Evolutionary conservation across 2,888 invertebrate species (phyloP).

Genomic region (Allolobophora icterica): DNA sequence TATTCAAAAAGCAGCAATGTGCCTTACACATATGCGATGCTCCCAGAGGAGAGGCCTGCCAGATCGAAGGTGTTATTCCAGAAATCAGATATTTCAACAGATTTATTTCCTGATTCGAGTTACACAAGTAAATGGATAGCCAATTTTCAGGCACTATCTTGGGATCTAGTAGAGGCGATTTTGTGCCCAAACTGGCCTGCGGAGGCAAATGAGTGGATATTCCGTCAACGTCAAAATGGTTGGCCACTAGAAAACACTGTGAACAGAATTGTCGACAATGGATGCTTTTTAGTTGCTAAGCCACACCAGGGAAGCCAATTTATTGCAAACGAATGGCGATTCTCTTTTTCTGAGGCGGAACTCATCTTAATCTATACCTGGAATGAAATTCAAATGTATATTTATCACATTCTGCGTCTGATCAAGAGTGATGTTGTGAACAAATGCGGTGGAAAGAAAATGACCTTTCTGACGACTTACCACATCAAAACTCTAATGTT

Average conservation of each 20-base stretch:
- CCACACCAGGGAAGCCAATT: background rate
- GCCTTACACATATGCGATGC: background rate
- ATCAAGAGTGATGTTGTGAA: background rate
- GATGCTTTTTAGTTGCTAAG: constrained; percentile 28
- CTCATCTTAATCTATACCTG: constrained; percentile 21
- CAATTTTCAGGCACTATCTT: background rate
- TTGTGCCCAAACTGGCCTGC: constrained; percentile 28
- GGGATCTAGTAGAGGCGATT: constrained; percentile 9
- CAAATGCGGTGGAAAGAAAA: background rate
- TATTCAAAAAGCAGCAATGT: background rate
- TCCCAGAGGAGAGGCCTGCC: background rate
- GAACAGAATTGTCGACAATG: constrained; percentile 11
- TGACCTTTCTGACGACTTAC: background rate
- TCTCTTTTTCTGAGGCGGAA: constrained; percentile 30
- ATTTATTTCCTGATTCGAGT: background rate
- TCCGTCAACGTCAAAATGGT: background rate
- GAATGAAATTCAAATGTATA: background rate
- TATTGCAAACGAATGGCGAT: constrained; percentile 28
- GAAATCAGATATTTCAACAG: background rate
- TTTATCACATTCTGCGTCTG: background rate
- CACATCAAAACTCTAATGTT: constrained; percentile 31
- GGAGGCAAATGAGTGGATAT: constrained; percentile 29
- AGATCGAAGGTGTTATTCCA: background rate
- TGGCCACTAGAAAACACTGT: background rate
- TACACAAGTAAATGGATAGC: background rate